These are phyloP conservation scores for Myotis daubentonii DNA, from an alignment of 2,797 vertebrate genomes.

Conservation along the genomic window DNA sequence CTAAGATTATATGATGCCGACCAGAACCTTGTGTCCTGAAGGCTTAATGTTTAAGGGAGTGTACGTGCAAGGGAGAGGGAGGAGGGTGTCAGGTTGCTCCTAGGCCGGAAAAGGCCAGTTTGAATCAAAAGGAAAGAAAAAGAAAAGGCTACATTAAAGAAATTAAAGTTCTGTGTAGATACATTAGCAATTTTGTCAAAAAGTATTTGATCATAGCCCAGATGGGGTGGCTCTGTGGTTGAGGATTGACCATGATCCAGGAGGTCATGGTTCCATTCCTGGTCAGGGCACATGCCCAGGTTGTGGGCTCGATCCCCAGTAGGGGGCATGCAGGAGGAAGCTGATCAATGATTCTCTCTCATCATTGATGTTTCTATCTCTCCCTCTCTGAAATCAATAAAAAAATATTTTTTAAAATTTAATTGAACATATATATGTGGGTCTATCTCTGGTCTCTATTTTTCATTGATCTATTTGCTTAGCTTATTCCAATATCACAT, in stretches of 20 bases:
- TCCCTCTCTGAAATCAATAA: too few relatives aligned
- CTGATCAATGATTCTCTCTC: too few relatives aligned
- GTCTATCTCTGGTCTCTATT: neutral
- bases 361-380: too few relatives aligned
- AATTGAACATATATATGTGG: neutral
- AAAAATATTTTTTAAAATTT: neutral
- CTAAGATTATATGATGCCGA: neutral
- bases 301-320: too few relatives aligned
- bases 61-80: neutral
- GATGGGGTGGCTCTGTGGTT: too few relatives aligned
- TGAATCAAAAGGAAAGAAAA: neutral
- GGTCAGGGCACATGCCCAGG: too few relatives aligned
- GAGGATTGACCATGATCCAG: too few relatives aligned
- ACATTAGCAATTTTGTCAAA: neutral
- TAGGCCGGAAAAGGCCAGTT: neutral
- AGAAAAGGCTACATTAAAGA: neutral
- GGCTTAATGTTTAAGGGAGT: neutral
- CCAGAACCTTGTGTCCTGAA: neutral
- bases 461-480: neutral
- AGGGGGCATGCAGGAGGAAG: too few relatives aligned
- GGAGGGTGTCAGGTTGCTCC: neutral
- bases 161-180: neutral
- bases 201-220: neutral
- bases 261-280: too few relatives aligned
- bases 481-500: neutral